A percentile compares a stretch with the other conserved stretches of the same genome.
These are phyloP conservation scores for Lonchura striata DNA, from an alignment of 2,113 vertebrate species.

Conservation along the genomic window DNA sequence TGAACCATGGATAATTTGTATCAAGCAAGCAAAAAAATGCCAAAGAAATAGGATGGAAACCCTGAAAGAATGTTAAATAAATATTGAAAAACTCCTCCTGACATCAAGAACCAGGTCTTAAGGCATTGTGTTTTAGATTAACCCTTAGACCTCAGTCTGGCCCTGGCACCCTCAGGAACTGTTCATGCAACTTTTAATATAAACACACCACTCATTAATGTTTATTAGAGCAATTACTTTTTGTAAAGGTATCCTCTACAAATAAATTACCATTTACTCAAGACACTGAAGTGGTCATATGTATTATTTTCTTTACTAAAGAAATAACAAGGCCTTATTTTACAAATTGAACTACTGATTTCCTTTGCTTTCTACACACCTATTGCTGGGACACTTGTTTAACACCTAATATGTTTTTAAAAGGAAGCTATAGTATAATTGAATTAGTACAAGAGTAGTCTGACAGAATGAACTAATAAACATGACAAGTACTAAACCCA, in stretches of 20 bases:
- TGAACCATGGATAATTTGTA: slow-evolving; percentile 16
- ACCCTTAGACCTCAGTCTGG: slow-evolving; percentile 59
- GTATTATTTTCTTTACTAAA: slow-evolving; percentile 33
- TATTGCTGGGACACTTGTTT: neutral
- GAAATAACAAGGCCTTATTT: slow-evolving; percentile 11
- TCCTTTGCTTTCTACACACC: neutral
- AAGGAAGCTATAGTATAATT: slow-evolving; percentile 1
- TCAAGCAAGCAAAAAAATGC: neutral
- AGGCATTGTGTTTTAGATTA: slow-evolving; percentile 65
- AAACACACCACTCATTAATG: slow-evolving; percentile 62
- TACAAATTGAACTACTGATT: slow-evolving; percentile 1
- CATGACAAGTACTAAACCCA: neutral
- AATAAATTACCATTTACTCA: slow-evolving; percentile 56
- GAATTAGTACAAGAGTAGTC: neutral
- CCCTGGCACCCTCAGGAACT: slow-evolving; percentile 52
- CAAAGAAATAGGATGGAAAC: neutral
- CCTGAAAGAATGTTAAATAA: slow-evolving; percentile 19
- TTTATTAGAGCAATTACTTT: slow-evolving; percentile 64
- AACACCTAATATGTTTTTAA: slow-evolving; percentile 32
- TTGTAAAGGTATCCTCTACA: slow-evolving; percentile 61
- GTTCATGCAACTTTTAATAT: slow-evolving; percentile 62
- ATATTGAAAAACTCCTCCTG: neutral
- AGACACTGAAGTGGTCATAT: neutral
- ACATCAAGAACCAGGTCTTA: slow-evolving; percentile 20
- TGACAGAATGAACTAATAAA: slow-evolving; percentile 35